Conservation (phyloP, 2,888 invertebrate species). For the Oxyscelio sp. region DNA sequence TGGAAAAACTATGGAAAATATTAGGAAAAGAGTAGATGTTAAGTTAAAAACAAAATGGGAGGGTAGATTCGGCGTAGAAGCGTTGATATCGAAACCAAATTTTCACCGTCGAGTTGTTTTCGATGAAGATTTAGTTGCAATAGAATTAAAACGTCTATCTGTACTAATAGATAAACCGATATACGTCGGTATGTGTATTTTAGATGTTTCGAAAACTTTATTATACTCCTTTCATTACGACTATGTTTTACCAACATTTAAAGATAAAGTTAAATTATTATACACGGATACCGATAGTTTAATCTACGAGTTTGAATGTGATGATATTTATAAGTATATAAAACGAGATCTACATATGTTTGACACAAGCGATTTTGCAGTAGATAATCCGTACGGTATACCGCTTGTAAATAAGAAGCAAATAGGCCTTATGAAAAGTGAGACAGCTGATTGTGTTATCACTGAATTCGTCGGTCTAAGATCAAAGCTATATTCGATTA, state of each 20-base stretch:
- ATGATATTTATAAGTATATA: constrained; percentile 22
- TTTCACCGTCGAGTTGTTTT: neutral
- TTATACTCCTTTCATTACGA: neutral
- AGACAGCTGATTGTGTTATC: too few species aligned
- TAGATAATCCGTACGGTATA: neutral
- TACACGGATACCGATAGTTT: constrained; percentile 82
- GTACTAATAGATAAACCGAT: neutral
- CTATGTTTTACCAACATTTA: too few species aligned
- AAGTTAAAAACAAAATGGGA: neutral
- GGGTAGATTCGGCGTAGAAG: neutral
- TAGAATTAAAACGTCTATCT: neutral
- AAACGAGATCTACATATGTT: neutral
- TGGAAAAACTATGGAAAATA: neutral
- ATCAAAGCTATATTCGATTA: constrained; percentile 38
- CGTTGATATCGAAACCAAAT: neutral
- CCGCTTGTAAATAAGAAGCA: neutral
- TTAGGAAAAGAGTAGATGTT: neutral
- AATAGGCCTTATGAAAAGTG: too few species aligned
- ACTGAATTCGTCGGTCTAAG: constrained; percentile 8
- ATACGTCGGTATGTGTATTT: too few species aligned
- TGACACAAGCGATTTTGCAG: constrained; percentile 79
- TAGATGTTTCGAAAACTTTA: constrained; percentile 40
- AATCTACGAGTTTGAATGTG: constrained; percentile 81
- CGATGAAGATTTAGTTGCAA: too few species aligned
- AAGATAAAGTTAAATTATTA: constrained; percentile 72